phyloP scores from a whole-genome alignment of 2,113 vertebrate genomes.

The Pteruthius melanotis region DNA sequence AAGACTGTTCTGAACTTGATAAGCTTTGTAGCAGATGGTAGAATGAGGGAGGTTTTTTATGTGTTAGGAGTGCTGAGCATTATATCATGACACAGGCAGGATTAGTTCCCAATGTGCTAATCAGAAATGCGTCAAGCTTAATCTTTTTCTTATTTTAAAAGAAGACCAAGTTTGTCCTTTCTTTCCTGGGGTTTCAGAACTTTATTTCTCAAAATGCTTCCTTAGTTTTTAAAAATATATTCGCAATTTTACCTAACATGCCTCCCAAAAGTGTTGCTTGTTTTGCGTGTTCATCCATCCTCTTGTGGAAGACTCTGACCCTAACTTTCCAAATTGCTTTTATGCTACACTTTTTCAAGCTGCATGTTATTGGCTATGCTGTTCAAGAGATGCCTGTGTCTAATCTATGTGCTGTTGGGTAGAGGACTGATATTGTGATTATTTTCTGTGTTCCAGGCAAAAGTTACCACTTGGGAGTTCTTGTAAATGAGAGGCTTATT shows the following conservation, averaged over 20 bases:
- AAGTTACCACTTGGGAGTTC: background rate
- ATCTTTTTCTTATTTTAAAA: background rate
- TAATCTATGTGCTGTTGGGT: background rate
- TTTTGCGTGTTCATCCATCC: background rate
- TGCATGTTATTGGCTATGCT: background rate
- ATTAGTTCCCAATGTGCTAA: background rate
- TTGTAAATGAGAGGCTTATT: background rate
- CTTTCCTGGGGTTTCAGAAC: background rate
- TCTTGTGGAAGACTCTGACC: background rate
- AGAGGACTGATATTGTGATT: background rate
- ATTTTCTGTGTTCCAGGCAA: slow-evolving; percentile 5
- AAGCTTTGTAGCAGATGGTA: background rate
- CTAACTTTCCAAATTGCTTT: background rate
- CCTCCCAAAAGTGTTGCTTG: background rate
- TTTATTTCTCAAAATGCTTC: background rate
- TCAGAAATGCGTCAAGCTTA: background rate
- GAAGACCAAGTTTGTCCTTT: background rate
- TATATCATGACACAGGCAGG: background rate
- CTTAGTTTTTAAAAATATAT: background rate
- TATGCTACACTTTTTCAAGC: background rate
- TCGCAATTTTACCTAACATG: background rate
- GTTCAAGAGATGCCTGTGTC: background rate
- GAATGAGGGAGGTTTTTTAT: background rate
- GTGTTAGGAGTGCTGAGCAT: background rate
- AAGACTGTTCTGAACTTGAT: background rate